Conservation (phyloP, 2,797 vertebrate genomes). For the Propithecus perrieri region DNA sequence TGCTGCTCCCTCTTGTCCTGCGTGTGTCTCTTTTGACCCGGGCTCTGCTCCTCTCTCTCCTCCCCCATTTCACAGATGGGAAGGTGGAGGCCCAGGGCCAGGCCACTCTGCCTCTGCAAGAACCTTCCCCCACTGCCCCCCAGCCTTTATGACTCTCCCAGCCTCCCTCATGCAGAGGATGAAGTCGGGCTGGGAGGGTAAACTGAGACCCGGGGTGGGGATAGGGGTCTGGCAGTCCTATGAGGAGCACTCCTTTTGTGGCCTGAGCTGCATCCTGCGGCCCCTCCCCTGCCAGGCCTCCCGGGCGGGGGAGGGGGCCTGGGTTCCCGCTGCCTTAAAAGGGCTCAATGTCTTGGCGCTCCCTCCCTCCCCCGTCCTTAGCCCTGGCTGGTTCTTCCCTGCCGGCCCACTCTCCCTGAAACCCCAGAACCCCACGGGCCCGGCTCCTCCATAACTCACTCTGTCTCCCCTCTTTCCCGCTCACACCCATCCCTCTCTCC, state of each 20-base stretch:
- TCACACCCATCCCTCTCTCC: neutral
- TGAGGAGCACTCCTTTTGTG: slow-evolving; percentile 78
- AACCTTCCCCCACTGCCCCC: neutral
- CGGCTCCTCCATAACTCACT: neutral
- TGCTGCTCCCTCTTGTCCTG: neutral
- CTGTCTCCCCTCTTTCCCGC: neutral
- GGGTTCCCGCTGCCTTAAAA: slow-evolving; percentile 77
- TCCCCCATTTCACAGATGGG: slow-evolving; percentile 27
- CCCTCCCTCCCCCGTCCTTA: slow-evolving; percentile 50
- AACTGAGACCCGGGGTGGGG: slow-evolving; percentile 59
- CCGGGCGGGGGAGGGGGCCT: slow-evolving; percentile 69
- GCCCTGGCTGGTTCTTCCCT: slow-evolving; percentile 9
- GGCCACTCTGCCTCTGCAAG: neutral
- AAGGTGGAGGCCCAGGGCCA: slow-evolving; percentile 1
- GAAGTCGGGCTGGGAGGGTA: slow-evolving; percentile 22
- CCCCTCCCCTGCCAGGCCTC: slow-evolving; percentile 48
- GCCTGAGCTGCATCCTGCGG: slow-evolving; percentile 26
- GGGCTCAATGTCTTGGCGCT: slow-evolving; percentile 75
- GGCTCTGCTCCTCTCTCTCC: neutral
- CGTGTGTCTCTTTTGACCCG: neutral
- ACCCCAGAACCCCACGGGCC: neutral
- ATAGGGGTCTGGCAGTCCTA: neutral
- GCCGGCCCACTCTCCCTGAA: neutral
- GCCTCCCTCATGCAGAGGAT: neutral
- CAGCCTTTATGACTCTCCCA: neutral